Evolutionary conservation across 2,888 invertebrate species (phyloP).

Genomic region (Gastrophysa polygoni): DNA sequence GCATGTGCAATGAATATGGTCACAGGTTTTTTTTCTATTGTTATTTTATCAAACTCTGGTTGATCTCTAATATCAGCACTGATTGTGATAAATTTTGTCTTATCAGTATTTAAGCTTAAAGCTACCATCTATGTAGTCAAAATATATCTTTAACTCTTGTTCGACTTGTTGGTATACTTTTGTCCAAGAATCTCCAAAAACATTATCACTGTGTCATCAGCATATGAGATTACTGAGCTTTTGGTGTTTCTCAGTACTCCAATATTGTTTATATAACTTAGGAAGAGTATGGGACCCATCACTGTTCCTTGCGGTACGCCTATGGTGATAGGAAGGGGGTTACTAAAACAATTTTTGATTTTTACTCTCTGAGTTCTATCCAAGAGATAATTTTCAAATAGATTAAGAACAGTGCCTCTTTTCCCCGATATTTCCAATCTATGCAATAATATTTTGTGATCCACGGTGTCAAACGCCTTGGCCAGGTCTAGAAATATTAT

Average conservation of each 20-base stretch:
- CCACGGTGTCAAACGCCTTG: constrained; percentile 26
- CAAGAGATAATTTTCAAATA: neutral
- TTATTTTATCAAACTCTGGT: constrained; percentile 6
- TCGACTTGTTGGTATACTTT: neutral
- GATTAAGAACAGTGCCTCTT: constrained; percentile 1
- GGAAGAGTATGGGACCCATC: constrained; percentile 5
- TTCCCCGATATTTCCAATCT: constrained; percentile 3
- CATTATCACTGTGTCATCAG: neutral
- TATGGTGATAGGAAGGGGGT: constrained; percentile 4
- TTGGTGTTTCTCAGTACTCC: neutral
- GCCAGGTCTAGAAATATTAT: constrained; percentile 14
- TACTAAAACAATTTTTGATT: neutral
- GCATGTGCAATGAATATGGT: neutral
- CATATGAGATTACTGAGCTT: constrained; percentile 6
- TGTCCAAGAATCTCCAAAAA: neutral
- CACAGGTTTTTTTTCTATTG: constrained; percentile 4
- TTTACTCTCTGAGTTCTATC: constrained; percentile 1
- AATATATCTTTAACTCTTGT: constrained; percentile 3
- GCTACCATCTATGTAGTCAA: constrained; percentile 1
- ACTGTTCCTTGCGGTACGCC: neutral
- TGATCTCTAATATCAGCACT: neutral
- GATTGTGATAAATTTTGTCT: constrained; percentile 1
- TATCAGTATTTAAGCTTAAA: neutral
- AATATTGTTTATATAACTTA: constrained; percentile 8
- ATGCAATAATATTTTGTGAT: constrained; percentile 14